Evolutionary conservation across 2,888 invertebrate species (phyloP).

Genomic region (Phymatocera aterrima): DNA sequence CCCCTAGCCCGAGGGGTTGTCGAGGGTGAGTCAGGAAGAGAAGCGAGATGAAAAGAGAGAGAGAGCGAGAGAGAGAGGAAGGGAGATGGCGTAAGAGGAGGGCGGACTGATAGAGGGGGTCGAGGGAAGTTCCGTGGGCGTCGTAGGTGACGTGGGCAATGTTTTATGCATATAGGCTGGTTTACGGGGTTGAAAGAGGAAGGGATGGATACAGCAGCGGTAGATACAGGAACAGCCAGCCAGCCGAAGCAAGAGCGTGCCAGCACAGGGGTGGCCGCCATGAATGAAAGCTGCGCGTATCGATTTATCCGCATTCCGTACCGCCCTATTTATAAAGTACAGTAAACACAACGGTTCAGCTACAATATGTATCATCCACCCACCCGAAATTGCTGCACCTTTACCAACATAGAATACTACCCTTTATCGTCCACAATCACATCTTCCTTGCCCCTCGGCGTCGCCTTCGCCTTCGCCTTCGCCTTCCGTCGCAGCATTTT

Average conservation of each 20-base stretch:
- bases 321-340: slow-evolving; percentile 68
- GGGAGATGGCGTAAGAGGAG: too few species aligned
- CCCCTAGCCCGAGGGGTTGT: slow-evolving; percentile 2
- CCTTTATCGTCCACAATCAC: too few species aligned
- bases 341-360: slow-evolving; percentile 59
- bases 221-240: slow-evolving; percentile 42
- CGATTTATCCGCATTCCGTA: slow-evolving; percentile 66
- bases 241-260: slow-evolving; percentile 62
- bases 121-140: slow-evolving; percentile 25
- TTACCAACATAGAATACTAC: not conserved
- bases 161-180: slow-evolving; percentile 4
- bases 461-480: not conserved
- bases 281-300: slow-evolving; percentile 72
- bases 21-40: slow-evolving; percentile 9
- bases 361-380: slow-evolving; percentile 8
- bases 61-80: slow-evolving; percentile 47
- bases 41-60: slow-evolving; percentile 35
- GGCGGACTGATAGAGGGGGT: slow-evolving; percentile 51
- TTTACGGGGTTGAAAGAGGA: slow-evolving; percentile 51
- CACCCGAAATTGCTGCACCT: not conserved
- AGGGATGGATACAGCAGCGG: slow-evolving; percentile 57
- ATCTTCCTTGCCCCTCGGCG: not conserved
- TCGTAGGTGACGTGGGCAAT: slow-evolving; percentile 35
- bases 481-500: too few species aligned
- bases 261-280: slow-evolving; percentile 66